A percentile compares a stretch with the other conserved stretches of the same genome.
Conservation (phyloP, 2,888 invertebrate genomes). For the Calameuta idolon region DNA sequence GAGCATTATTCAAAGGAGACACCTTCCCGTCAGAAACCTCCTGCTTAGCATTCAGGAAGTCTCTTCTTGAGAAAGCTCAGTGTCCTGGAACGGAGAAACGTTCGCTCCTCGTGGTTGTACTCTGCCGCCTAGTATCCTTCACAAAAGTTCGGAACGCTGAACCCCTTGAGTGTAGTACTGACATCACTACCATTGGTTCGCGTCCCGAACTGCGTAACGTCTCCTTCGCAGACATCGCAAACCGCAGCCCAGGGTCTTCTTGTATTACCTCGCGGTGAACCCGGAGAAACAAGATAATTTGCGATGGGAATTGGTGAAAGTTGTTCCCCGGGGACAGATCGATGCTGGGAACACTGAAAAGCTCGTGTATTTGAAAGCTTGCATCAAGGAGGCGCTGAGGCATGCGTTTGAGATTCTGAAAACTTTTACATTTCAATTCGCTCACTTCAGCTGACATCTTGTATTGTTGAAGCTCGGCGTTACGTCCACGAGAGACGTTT, state of each 20-base stretch:
- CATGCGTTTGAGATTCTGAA: background rate
- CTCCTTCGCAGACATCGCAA: constrained; percentile 49
- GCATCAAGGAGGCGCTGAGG: constrained; percentile 18
- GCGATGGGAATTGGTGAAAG: constrained; percentile 53
- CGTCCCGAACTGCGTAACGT: background rate
- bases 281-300: constrained; percentile 64
- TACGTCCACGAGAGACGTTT: background rate
- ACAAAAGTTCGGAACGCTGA: background rate
- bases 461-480: background rate
- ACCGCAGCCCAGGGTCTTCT: constrained; percentile 49
- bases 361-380: constrained; percentile 63
- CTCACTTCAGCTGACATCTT: background rate
- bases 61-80: background rate
- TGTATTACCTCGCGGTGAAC: constrained; percentile 67
- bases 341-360: constrained; percentile 55
- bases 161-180: background rate
- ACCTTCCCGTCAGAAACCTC: background rate
- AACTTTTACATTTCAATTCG: background rate
- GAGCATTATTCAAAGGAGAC: background rate
- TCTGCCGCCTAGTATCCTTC: background rate
- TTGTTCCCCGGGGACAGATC: constrained; percentile 44
- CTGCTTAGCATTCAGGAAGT: background rate
- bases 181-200: background rate
- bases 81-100: background rate
- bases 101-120: background rate